Percentiles rank a stretch among this genome's conserved stretches.
These are phyloP conservation scores for Drosophila setosimentum DNA, from an alignment of 2,888 invertebrate genomes.

Conservation along the genomic window DNA sequence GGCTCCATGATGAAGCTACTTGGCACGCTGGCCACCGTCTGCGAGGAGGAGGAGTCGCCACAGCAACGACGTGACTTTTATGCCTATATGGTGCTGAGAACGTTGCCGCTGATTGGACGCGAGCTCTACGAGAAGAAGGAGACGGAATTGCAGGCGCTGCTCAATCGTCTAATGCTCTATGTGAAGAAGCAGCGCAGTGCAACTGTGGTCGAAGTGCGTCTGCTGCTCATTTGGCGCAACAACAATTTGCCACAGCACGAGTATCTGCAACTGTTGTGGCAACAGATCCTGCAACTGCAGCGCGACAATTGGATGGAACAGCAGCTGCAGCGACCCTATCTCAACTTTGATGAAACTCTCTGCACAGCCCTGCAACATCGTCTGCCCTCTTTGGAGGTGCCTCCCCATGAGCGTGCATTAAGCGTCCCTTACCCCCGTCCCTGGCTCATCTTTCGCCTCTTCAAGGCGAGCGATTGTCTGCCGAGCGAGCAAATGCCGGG, in stretches of 20 bases:
- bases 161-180: conserved; percentile 95
- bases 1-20: conserved; percentile 94
- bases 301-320: conserved; percentile 98
- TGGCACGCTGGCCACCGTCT: conserved; percentile 94
- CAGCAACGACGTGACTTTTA: conserved; percentile 93
- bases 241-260: conserved; percentile 93
- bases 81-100: conserved; percentile 94
- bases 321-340: conserved; percentile 96
- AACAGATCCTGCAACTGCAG: conserved; percentile 94
- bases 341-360: conserved; percentile 96
- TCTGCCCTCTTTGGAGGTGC: conserved; percentile 87
- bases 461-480: conserved; percentile 98
- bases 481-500: conserved; percentile 96
- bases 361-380: conserved; percentile 98
- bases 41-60: conserved; percentile 96
- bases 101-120: conserved; percentile 97
- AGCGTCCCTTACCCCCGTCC: conserved; percentile 94
- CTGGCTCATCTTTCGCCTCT: conserved; percentile 96
- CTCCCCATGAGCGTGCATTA: conserved; percentile 85
- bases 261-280: conserved; percentile 98
- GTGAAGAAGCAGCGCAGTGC: conserved; percentile 95
- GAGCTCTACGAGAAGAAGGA: conserved; percentile 98
- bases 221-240: conserved; percentile 96
- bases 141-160: conserved; percentile 93
- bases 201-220: conserved; percentile 92